Evolutionary conservation across 2,113 vertebrate genomes (phyloP).

Genomic region (Microcebus griseorufus): DNA sequence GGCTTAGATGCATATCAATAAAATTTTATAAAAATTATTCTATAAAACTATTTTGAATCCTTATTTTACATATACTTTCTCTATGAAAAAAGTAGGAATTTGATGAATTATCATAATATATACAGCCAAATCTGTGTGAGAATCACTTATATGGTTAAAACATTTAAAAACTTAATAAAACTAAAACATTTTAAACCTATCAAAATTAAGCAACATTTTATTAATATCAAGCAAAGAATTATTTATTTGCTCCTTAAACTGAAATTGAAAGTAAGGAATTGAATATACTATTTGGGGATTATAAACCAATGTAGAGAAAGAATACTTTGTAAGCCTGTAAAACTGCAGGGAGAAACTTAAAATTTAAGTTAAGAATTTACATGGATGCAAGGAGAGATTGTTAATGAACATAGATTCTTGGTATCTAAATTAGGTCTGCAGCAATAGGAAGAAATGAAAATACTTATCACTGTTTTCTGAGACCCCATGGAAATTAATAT

Average conservation of each 20-base stretch:
- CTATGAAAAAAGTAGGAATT: neutral
- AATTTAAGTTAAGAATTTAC: constrained; percentile 10
- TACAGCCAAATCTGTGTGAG: neutral
- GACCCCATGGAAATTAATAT: neutral
- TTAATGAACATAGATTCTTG: neutral
- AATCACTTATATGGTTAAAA: neutral
- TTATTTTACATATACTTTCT: neutral
- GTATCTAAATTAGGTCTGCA: neutral
- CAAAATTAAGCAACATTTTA: constrained; percentile 12
- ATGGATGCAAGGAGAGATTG: neutral
- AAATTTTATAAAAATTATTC: neutral
- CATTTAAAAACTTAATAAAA: neutral
- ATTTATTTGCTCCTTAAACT: neutral
- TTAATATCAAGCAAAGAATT: neutral
- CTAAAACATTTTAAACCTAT: neutral
- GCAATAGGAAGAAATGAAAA: neutral
- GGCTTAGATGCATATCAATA: neutral
- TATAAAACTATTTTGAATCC: neutral
- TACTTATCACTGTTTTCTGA: neutral
- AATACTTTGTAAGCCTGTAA: neutral
- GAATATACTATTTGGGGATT: neutral
- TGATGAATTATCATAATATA: neutral
- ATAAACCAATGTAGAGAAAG: neutral
- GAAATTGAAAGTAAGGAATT: neutral
- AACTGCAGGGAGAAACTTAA: neutral